Percentiles rank a stretch among this genome's conserved stretches.
These are phyloP conservation scores for Elysia chlorotica DNA, from an alignment of 1,140 invertebrate genomes.

Conservation along the genomic window DNA sequence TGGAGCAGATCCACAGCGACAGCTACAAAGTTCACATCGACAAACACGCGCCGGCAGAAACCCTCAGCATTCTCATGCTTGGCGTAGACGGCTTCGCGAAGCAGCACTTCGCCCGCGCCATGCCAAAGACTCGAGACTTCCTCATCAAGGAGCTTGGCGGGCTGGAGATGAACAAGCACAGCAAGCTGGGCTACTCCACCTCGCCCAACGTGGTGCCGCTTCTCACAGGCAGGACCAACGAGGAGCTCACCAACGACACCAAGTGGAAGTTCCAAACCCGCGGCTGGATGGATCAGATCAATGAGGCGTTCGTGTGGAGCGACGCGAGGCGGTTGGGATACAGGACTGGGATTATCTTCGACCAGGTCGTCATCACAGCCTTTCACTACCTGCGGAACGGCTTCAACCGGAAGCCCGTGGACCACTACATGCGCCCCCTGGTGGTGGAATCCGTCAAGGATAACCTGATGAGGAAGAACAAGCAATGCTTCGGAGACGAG, in stretches of 20 bases:
- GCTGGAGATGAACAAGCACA: slow-evolving; percentile 5
- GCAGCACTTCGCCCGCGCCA: not conserved
- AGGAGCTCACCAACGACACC: not conserved
- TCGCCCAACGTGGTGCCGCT: not conserved
- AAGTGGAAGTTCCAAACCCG: no score
- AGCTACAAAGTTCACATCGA: not conserved
- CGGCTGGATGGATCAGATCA: not conserved
- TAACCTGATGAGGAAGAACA: not conserved
- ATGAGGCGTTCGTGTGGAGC: slow-evolving; percentile 7
- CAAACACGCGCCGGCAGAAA: not conserved
- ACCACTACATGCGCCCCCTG: not conserved
- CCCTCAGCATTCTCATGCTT: not conserved
- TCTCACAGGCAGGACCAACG: not conserved
- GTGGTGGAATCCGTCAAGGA: not conserved
- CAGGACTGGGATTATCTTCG: not conserved
- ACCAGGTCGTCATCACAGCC: not conserved
- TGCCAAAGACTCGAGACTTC: not conserved
- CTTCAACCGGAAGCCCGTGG: not conserved
- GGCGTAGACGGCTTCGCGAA: not conserved
- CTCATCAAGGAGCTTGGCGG: not conserved
- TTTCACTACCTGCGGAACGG: slow-evolving; percentile 12
- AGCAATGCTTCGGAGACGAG: not conserved
- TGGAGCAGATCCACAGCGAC: not conserved
- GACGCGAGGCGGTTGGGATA: not conserved
- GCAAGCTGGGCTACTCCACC: not conserved